Evolutionary conservation across 2,888 invertebrate genomes (phyloP).

Genomic region (Drosophila eohydei): DNA sequence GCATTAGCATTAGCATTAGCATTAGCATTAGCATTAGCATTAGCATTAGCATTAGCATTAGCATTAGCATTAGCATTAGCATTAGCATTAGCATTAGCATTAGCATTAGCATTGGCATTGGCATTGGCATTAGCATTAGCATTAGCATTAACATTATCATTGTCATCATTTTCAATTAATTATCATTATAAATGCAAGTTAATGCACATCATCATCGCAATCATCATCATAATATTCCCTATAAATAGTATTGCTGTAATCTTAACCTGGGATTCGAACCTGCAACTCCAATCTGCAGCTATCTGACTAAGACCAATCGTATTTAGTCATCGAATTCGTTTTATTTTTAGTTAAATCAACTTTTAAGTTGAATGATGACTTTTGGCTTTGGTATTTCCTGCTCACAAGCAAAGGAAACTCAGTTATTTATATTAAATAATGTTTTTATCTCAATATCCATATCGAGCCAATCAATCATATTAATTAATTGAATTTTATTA

Average conservation of each 20-base stretch:
- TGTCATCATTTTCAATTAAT: neutral
- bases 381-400: constrained; percentile 11
- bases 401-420: neutral
- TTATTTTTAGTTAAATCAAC: neutral
- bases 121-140: no score
- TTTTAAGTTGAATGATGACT: neutral
- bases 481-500: constrained; percentile 11
- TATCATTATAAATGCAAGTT: neutral
- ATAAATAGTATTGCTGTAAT: neutral
- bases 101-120: no score
- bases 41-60: neutral
- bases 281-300: fast-evolving
- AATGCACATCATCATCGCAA: neutral
- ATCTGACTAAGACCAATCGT: neutral
- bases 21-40: no score
- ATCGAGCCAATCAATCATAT: constrained; percentile 14
- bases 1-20: neutral
- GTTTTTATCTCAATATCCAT: constrained; percentile 7
- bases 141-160: neutral
- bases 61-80: neutral
- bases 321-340: neutral
- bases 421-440: neutral
- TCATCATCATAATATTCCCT: neutral
- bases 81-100: neutral
- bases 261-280: neutral